Base-by-base conservation (phyloP, 2,888 invertebrate species). In the Andrena bicolor region DNA sequence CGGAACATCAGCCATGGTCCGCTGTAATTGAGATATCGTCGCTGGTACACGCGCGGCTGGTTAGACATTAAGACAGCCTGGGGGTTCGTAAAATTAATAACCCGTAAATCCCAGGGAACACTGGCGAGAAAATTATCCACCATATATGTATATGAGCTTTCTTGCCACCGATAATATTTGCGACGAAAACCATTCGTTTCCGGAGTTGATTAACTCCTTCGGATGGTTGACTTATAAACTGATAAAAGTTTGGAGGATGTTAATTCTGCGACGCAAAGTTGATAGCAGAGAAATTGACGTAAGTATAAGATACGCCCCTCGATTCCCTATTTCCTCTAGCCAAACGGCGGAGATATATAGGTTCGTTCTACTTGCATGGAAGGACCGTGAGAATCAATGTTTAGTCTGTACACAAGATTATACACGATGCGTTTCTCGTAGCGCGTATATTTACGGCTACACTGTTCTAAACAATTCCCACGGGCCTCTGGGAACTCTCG, bases 51-150 rank as follows among this genome's bases (percentile, higher is more conserved):
- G 86, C 83, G 83, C 83, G 83, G 66, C 65, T 61, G 64, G 58
- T 58, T 61, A 64, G 60, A 65, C 58, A 75, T 70, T 69, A 81
- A 66, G 79, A 71, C 74, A 64, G 48, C 26, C 49, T 7, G 80
- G 74, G 81, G 84, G 16, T 90, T 87, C 90, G 86, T 90, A 90
- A 91, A 91, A 91, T 91, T 90, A 91, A 91, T 91, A 91, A 91
- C 87, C 88, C 87, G 91, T 91, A 90, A 91, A 91, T 91, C 86
- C 78, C 73, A 30, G 56, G 69, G 85, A 87, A 90, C 88, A 88
- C 89, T 72, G 83, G 69, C 58, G 85, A 51, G 90, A 90, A 90
- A 91, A 91, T 91, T 89, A 87, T 86, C 85, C 80, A 66, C 16
- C 41, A 16, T 64, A 89, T 89, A 41, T 16, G 16, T 41, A 41